A percentile compares a stretch with the other conserved stretches of the same genome.
Conservation (phyloP, 1,140 invertebrate species). For the Drosophila orena region DNA sequence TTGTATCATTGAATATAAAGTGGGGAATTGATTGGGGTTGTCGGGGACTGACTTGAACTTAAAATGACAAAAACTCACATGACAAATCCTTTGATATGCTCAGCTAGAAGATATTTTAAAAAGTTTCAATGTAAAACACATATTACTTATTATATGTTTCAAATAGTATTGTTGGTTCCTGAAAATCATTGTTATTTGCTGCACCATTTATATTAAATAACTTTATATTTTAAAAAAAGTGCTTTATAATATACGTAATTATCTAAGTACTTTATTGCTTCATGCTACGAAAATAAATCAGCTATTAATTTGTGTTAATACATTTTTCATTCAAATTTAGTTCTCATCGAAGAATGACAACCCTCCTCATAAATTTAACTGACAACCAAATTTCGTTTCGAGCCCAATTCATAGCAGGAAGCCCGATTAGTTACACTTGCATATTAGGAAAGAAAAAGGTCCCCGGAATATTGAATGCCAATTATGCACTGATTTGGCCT, state of each 20-base stretch:
- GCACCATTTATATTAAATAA: no score
- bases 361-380: slow-evolving; percentile 3
- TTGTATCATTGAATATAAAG: slow-evolving; percentile 52
- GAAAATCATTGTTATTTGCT: no score
- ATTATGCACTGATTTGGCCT: slow-evolving; percentile 45
- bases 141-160: no score
- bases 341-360: slow-evolving; percentile 9
- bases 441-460: slow-evolving; percentile 65
- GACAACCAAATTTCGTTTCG: slow-evolving; percentile 1
- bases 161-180: no score
- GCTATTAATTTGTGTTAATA: neutral
- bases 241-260: neutral
- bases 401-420: slow-evolving; percentile 9
- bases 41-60: neutral
- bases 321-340: slow-evolving; percentile 8
- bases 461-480: slow-evolving; percentile 42
- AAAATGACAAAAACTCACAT: neutral
- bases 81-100: no score
- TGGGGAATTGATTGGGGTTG: neutral
- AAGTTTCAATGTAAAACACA: no score
- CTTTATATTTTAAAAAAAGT: no score
- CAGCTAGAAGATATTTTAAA: no score
- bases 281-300: neutral
- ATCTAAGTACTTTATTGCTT: neutral
- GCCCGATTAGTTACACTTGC: slow-evolving; percentile 53